Base-by-base conservation (phyloP, 1,140 invertebrate genomes). In the Arctopsyche grandis region DNA sequence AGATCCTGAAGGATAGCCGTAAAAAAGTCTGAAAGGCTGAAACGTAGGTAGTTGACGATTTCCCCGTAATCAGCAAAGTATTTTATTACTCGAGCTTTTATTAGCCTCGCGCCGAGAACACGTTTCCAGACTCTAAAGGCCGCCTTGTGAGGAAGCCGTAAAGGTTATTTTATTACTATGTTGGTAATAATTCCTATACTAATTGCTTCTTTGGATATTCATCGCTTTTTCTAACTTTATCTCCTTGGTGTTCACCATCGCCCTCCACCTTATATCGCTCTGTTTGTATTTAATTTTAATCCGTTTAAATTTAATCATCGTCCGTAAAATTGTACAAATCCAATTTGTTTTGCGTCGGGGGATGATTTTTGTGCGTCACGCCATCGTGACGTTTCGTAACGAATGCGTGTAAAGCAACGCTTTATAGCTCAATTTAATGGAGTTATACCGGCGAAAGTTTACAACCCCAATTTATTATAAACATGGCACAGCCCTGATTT, bases 191-290 rank as follows among this genome's bases (percentile, higher is more conserved):
- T 60, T 60, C 21, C 56, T 60, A 60, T 60, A 60, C 56, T 60
- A 60, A 60, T 60, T 60, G 56, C 56, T 60, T 60, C 56, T 60
- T 60, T 21, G 16, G 56, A 60, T 60, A 60, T 60, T 60, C 56
- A 60, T 60, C 5, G 56, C 56, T 60, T 60, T 60, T 60, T 60
- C 56, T 60, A 60, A 21, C 56, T 21, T 38, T 38, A 38, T 7
- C 7, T 1, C 29, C 29, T n/a, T n/a, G 52, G 52, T 16, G 52
- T n/a, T 5, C 12, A 56, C 52, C 29, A 1, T 3, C 16, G 16
- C 16, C 48, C 48, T 3, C 48, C 48, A 1, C 12, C 12, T 12
- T 14, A 3, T 9, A 21, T 21, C 56, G 19, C 21, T 19, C 9
- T 9, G 56, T 60, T 60, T 60, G 4, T 19, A 19, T 19, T 19